phyloP scores from a whole-genome alignment of 1,140 invertebrate genomes.

The Schlechtendalia chinensis region DNA sequence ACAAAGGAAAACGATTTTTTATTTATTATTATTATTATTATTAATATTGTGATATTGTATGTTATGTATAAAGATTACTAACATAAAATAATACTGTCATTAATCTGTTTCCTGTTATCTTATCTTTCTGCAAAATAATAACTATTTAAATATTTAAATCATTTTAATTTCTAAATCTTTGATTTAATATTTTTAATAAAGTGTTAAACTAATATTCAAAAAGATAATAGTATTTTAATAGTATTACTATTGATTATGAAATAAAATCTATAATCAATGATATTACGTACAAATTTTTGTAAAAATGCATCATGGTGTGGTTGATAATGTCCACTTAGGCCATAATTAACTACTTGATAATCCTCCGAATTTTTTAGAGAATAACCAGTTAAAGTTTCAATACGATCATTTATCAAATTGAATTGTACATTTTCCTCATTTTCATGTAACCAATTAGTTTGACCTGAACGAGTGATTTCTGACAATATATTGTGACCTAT shows the following conservation, averaged over 20 bases:
- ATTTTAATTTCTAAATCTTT: too few relatives aligned
- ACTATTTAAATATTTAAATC: too few relatives aligned
- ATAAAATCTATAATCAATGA: too few relatives aligned
- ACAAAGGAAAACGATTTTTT: background rate
- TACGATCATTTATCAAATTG: background rate
- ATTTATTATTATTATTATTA: too few relatives aligned
- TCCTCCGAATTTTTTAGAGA: background rate
- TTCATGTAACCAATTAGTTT: background rate
- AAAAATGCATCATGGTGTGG: background rate
- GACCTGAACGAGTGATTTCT: too few relatives aligned
- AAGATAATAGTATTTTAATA: too few relatives aligned
- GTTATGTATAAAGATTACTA: background rate
- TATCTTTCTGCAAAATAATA: background rate
- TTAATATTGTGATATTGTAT: too few relatives aligned
- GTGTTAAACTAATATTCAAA: too few relatives aligned
- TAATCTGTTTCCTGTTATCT: background rate
- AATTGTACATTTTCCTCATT: background rate
- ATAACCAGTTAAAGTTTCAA: constrained; percentile 2
- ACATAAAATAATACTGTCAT: constrained; percentile 12
- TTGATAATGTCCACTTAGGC: background rate
- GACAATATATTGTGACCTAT: too few relatives aligned
- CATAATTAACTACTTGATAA: constrained; percentile 16
- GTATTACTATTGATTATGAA: too few relatives aligned
- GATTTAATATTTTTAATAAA: too few relatives aligned
- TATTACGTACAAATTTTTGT: too few relatives aligned